Evolutionary conservation across 2,888 invertebrate species (phyloP).

Genomic region (Noctua comes): DNA sequence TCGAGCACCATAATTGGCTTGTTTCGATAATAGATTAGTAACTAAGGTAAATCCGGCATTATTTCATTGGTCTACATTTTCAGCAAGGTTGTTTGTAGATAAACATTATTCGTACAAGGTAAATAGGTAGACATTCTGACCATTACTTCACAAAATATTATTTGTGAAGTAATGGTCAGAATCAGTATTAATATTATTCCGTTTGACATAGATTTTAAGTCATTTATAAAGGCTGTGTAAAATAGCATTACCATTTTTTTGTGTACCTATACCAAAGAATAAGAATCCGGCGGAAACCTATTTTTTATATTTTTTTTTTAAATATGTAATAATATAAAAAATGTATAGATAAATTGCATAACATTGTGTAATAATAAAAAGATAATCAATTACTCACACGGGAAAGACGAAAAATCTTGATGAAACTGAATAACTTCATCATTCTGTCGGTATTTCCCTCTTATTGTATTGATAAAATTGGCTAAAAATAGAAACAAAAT

Average conservation of each 20-base stretch:
- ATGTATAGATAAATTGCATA: background rate
- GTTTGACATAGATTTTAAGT: background rate
- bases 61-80: background rate
- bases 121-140: conserved; percentile 10
- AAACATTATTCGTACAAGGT: background rate
- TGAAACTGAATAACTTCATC: too few species aligned
- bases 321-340: background rate
- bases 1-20: background rate
- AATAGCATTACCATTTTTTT: background rate
- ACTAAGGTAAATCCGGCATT: background rate
- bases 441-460: conserved; percentile 13
- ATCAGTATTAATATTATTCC: background rate
- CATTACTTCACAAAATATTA: conserved; percentile 3
- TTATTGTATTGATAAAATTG: conserved; percentile 2
- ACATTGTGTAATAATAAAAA: background rate
- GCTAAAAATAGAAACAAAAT: conserved; percentile 18
- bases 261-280: background rate
- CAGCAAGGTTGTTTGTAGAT: background rate
- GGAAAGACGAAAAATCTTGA: background rate
- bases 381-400: background rate
- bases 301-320: background rate
- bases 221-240: background rate
- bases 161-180: too few species aligned
- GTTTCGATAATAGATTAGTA: background rate
- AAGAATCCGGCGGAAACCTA: background rate